Evolutionary conservation across 2,113 vertebrate genomes (phyloP).

Genomic region (Phylloscopus trochilus): DNA sequence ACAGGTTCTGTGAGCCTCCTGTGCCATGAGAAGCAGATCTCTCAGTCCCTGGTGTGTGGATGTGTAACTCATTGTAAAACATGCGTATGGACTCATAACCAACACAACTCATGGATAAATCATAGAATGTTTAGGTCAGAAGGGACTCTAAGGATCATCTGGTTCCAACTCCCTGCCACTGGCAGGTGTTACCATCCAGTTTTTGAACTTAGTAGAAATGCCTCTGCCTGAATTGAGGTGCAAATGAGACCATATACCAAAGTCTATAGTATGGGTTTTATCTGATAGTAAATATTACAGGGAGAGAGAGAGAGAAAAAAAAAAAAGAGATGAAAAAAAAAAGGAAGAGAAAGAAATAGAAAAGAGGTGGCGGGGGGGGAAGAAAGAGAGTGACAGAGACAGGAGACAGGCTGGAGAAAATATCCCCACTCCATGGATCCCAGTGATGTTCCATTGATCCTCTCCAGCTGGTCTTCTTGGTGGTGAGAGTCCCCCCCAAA

Average conservation of each 20-base stretch:
- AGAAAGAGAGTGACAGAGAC: background rate
- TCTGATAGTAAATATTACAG: background rate
- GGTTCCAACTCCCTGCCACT: background rate
- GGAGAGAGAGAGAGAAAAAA: no score
- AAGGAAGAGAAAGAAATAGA: background rate
- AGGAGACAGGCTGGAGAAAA: background rate
- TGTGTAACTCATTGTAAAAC: background rate
- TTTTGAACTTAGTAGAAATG: background rate
- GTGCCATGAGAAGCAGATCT: background rate
- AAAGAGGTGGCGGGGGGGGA: background rate
- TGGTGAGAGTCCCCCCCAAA: background rate
- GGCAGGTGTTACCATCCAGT: rapidly evolving
- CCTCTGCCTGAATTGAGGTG: background rate
- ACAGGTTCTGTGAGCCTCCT: background rate
- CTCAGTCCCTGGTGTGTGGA: background rate
- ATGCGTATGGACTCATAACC: background rate
- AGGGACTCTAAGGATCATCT: no score
- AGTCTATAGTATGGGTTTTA: background rate
- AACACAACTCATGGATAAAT: background rate
- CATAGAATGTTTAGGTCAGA: background rate
- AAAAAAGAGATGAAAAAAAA: background rate
- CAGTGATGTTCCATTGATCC: no score
- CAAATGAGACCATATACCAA: no score
- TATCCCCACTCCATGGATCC: background rate
- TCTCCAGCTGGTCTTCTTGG: background rate